Conservation (phyloP, 2,888 invertebrate genomes). For the Eupsilia transversa region DNA sequence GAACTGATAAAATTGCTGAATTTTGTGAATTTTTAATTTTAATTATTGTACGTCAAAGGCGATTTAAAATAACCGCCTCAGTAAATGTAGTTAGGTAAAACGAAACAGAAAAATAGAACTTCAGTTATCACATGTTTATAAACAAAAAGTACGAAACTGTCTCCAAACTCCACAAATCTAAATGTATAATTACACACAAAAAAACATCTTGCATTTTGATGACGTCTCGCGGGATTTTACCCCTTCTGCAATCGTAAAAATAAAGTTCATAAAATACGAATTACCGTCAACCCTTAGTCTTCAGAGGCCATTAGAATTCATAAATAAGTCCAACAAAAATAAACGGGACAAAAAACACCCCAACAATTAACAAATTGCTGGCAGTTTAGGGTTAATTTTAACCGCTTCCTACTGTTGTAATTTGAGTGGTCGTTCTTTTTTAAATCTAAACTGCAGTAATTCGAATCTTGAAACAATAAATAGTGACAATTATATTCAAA, state of each 20-base stretch:
- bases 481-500: conserved; percentile 77
- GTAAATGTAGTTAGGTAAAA: too few species aligned
- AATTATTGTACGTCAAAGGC: too few species aligned
- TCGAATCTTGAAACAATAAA: conserved; percentile 85
- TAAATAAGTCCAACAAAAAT: conserved; percentile 85
- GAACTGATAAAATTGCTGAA: too few species aligned
- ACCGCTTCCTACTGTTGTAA: conserved; percentile 81
- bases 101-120: too few species aligned
- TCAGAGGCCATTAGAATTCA: conserved; percentile 87
- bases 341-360: conserved; percentile 80
- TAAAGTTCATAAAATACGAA: conserved; percentile 88
- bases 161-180: conserved; percentile 40
- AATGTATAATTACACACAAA: conserved; percentile 65
- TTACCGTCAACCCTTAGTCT: conserved; percentile 86
- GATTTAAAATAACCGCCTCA: too few species aligned
- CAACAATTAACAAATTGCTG: conserved; percentile 89
- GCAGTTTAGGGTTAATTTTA: conserved; percentile 88
- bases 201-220: conserved; percentile 68
- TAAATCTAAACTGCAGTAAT: conserved; percentile 79
- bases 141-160: conserved; percentile 12
- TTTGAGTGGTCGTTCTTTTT: conserved; percentile 74
- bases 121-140: conserved; percentile 11
- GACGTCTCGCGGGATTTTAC: conserved; percentile 74
- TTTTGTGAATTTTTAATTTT: too few species aligned
- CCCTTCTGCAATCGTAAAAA: conserved; percentile 82